phyloP scores from a whole-genome alignment of 1,140 invertebrate genomes.

The Chrysopa pallens region DNA sequence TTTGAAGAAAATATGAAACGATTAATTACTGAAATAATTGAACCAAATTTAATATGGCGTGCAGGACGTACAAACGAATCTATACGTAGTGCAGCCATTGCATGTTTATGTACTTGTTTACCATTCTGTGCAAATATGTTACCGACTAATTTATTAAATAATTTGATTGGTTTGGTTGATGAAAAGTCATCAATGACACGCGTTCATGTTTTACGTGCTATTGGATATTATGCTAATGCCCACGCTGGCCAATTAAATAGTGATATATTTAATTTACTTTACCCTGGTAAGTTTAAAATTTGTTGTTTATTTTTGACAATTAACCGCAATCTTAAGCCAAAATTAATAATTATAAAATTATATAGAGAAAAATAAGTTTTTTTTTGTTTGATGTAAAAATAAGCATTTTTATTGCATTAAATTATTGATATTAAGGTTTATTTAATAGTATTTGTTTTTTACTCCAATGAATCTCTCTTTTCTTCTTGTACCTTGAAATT shows the following conservation, averaged over 20 bases:
- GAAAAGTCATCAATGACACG: constrained; percentile 16
- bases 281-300: not conserved
- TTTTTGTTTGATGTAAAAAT: no score
- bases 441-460: no score
- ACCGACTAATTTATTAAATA: constrained; percentile 1
- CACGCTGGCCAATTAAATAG: constrained; percentile 12
- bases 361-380: no score
- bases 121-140: constrained; percentile 8
- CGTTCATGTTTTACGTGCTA: constrained; percentile 15
- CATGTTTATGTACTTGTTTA: constrained; percentile 50
- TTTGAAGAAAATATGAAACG: not conserved
- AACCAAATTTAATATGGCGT: constrained; percentile 60
- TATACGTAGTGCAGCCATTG: constrained; percentile 57
- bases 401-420: no score
- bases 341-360: no score
- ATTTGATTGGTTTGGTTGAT: constrained; percentile 13
- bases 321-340: no score
- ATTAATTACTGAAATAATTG: constrained; percentile 34
- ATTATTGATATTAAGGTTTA: no score
- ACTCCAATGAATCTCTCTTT: no score
- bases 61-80: constrained; percentile 66
- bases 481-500: no score
- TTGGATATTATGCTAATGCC: constrained; percentile 13
- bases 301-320: no score
- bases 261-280: not conserved